Evolutionary conservation across 2,113 vertebrate genomes (phyloP).

Genomic region (Todiramphus saurophagus): DNA sequence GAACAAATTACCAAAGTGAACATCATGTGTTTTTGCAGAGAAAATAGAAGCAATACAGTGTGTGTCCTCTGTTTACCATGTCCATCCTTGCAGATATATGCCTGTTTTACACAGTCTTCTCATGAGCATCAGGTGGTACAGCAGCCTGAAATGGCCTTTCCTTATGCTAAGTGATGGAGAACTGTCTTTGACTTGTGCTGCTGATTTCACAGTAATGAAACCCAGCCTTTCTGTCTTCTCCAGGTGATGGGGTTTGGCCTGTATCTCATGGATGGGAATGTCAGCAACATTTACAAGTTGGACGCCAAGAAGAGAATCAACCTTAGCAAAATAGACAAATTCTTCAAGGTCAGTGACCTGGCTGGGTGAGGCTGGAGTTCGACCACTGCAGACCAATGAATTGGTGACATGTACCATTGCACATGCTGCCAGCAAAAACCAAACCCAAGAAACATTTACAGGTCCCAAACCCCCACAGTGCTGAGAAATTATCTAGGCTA

Average conservation of each 20-base stretch:
- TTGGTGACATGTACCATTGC: fast-evolving
- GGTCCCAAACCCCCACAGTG: not conserved
- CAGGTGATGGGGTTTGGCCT: constrained; percentile 99
- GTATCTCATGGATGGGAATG: constrained; percentile 98
- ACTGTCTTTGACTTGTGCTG: not conserved
- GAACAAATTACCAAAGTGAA: not conserved
- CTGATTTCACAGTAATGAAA: not conserved
- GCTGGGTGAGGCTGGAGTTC: not conserved
- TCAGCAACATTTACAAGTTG: constrained; percentile 98
- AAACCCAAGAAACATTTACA: not conserved
- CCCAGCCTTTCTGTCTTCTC: not conserved
- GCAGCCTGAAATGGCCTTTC: not conserved
- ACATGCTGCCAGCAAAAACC: not conserved
- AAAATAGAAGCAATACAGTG: not conserved
- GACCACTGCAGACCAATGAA: not conserved
- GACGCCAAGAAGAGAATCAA: constrained; percentile 99
- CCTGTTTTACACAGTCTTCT: not conserved
- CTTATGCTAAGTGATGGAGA: not conserved
- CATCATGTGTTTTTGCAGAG: not conserved
- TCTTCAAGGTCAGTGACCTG: constrained; percentile 88
- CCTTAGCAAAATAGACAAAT: constrained; percentile 98
- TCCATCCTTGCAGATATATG: not conserved
- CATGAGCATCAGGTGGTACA: not conserved
- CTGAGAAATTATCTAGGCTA: not conserved
- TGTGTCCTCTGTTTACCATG: not conserved